Evolutionary conservation across 2,113 vertebrate genomes (phyloP).

Genomic region (Salvelinus fontinalis): DNA sequence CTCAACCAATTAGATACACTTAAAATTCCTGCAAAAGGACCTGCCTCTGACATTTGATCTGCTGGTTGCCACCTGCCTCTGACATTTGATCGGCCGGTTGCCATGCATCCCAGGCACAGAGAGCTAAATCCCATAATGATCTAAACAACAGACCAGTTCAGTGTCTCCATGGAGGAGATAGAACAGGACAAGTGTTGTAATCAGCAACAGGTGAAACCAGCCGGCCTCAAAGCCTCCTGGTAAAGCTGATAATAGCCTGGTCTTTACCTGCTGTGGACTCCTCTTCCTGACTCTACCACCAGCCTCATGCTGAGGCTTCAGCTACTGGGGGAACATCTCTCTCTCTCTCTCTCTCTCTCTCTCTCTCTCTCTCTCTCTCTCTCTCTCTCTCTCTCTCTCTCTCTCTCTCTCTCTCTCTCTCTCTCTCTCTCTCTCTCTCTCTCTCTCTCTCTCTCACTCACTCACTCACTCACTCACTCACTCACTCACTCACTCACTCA

Average conservation of each 20-base stretch:
- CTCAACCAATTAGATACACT: too few relatives aligned
- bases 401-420: neutral
- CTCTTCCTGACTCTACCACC: neutral
- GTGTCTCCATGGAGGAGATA: neutral
- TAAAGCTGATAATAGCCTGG: conserved; percentile 34
- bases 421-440: too few relatives aligned
- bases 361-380: neutral
- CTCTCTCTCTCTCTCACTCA: too few relatives aligned
- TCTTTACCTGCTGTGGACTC: neutral
- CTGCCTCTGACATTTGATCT: too few relatives aligned
- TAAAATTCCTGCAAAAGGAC: neutral
- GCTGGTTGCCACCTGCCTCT: too few relatives aligned
- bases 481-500: too few relatives aligned
- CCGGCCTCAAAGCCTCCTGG: neutral
- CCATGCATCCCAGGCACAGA: neutral
- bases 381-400: neutral
- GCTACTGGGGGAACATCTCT: neutral
- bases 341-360: neutral
- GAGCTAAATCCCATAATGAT: neutral
- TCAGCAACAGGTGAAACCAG: conserved; percentile 3
- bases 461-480: too few relatives aligned
- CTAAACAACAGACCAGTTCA: neutral
- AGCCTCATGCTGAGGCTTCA: too few relatives aligned
- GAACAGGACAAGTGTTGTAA: conserved; percentile 23
- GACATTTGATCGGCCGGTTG: too few relatives aligned